These are phyloP conservation scores for Lycia hirtaria DNA, from an alignment of 2,888 invertebrate genomes.

Conservation along the genomic window DNA sequence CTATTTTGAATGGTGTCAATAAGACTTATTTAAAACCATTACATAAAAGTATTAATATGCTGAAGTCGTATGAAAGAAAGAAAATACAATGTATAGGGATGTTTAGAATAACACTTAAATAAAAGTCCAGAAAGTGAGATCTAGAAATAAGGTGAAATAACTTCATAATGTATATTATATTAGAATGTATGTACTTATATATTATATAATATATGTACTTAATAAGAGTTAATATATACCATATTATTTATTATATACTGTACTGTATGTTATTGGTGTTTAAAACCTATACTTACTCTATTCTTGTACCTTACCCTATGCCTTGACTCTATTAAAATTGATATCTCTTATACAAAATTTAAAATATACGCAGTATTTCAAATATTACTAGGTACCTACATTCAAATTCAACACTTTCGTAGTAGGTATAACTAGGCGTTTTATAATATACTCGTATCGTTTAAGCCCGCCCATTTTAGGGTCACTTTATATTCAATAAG, in stretches of 20 bases:
- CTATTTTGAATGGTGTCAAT: not conserved
- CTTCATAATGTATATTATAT: constrained; percentile 31
- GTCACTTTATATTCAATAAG: not conserved
- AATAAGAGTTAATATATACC: not conserved
- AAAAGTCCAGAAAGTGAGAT: constrained; percentile 71
- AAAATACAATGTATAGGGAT: constrained; percentile 39
- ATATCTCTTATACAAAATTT: constrained; percentile 38
- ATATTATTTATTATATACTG: constrained; percentile 26
- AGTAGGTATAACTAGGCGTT: not conserved
- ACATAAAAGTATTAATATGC: constrained; percentile 4
- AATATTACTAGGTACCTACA: not conserved
- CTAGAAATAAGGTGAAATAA: constrained; percentile 52
- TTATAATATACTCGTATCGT: not conserved
- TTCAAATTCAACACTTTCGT: not conserved
- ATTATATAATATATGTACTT: constrained; percentile 15
- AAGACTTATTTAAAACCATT: not conserved
- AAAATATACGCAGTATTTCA: not conserved
- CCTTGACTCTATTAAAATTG: constrained; percentile 54
- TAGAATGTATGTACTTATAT: constrained; percentile 24
- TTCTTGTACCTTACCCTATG: constrained; percentile 56
- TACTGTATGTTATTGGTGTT: constrained; percentile 48
- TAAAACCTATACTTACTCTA: constrained; percentile 53
- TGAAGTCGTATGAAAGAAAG: constrained; percentile 25
- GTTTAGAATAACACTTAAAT: constrained; percentile 48
- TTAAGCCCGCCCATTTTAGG: not conserved